Base-by-base conservation (phyloP, 2,113 vertebrate species). In the Phycodurus eques region DNA sequence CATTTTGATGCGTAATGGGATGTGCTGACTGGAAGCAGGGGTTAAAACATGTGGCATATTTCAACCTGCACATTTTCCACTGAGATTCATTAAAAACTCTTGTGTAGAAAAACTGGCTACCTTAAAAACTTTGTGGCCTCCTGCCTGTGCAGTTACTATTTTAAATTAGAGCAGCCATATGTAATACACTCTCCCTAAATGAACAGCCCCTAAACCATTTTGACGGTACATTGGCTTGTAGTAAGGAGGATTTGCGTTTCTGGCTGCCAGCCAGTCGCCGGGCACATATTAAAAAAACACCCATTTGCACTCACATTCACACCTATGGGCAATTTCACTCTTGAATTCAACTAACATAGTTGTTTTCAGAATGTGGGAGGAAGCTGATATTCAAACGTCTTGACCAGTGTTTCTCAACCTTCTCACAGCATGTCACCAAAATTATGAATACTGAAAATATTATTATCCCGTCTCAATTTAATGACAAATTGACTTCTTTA, bases 1-100 rank as follows among this genome's bases (percentile, higher is more conserved):
- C 63, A 70, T 75, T 81, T 71, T 66, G 74, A 70, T 68, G 51
- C 61, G 61, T 64, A 67, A 75, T 62, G 35, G 39, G 71, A 43
- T 76, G 73, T 17, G 71, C 70, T 59, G 63, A 42, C 70, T 63
- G 53, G 31, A 46, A 2, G 73, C 67, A 19, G 57, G 63, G 33
- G n/a, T 46, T 65, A 51, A 51, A 51, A 67, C 68, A 73, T 60
- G 51, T 19, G 22, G 20, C 35, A 67, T 8, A 22, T 59, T 60
- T 71, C 56, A 83, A 71, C 63, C 49, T 51, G 42, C 20, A 43
- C 39, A 69, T 75, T 77, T 20, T 74, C 19, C 76, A 15, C 15
- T 51, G 71, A 19, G 35, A 39, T 66, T 70, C 35, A 51, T 2
- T 49, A 14, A 74, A 64, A 63, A 67, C n/a, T 4, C 7, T 47